Evolutionary conservation across 2,888 invertebrate genomes (phyloP).

Genomic region (Cryptus viduatorius): DNA sequence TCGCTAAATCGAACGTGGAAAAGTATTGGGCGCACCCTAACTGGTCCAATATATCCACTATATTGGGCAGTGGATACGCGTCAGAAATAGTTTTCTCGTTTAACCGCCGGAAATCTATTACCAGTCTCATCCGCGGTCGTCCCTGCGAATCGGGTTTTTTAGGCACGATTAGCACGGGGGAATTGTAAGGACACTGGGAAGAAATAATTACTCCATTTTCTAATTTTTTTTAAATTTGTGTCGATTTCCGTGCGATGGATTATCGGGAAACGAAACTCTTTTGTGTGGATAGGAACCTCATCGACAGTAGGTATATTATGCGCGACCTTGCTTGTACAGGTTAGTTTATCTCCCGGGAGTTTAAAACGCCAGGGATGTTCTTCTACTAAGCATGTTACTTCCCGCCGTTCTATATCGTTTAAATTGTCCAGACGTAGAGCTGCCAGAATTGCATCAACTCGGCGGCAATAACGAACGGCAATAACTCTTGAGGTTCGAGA

Average conservation of each 20-base stretch:
- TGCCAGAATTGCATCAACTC: neutral
- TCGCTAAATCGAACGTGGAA: slow-evolving; percentile 25
- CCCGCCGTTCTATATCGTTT: neutral
- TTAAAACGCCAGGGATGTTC: neutral
- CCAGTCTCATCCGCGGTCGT: neutral
- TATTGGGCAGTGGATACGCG: too few relatives aligned
- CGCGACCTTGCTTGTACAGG: neutral
- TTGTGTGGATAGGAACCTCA: too few relatives aligned
- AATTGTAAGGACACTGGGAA: neutral
- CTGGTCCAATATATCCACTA: slow-evolving; percentile 33
- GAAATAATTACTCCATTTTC: neutral
- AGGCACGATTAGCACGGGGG: slow-evolving; percentile 29
- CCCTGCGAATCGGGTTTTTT: slow-evolving; percentile 29
- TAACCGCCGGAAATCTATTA: neutral
- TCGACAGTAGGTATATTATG: too few relatives aligned
- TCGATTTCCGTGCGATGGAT: too few relatives aligned
- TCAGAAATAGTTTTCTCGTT: neutral
- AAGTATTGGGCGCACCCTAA: slow-evolving; percentile 23
- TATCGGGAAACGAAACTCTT: too few relatives aligned
- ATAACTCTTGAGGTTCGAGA: neutral
- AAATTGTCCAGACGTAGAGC: neutral
- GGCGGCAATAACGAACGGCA: neutral
- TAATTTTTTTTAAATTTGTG: too few relatives aligned
- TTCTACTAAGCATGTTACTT: neutral
- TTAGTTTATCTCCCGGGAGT: neutral